phyloP scores from a whole-genome alignment of 2,113 vertebrate species.

The Carollia perspicillata region DNA sequence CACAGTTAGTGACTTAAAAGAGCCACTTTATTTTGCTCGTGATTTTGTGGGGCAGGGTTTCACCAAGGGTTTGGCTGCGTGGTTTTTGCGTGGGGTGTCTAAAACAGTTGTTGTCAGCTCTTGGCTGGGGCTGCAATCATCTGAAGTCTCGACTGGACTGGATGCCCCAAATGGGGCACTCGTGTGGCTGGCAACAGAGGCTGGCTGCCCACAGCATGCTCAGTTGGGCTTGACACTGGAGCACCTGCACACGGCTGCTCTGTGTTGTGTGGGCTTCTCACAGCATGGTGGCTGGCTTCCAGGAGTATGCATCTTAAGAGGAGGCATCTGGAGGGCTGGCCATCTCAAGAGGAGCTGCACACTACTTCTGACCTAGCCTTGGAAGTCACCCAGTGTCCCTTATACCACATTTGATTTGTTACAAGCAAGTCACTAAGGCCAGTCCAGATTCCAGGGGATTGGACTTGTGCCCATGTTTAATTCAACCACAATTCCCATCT shows the following conservation, averaged over 20 bases:
- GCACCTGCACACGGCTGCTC: background rate
- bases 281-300: background rate
- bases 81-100: background rate
- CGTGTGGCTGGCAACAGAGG: background rate
- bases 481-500: background rate
- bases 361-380: background rate
- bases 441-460: background rate
- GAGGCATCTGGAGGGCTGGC: background rate
- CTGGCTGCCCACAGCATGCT: background rate
- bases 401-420: background rate
- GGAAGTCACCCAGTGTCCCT: background rate
- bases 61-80: background rate
- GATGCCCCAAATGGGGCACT: background rate
- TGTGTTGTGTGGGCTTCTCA: background rate
- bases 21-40: constrained; percentile 5
- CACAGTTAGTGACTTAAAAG: background rate
- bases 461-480: background rate
- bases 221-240: background rate
- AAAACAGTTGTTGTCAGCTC: background rate
- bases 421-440: background rate
- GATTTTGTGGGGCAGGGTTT: background rate
- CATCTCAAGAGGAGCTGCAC: background rate
- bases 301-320: background rate
- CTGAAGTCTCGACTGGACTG: background rate
- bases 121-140: background rate